Conservation (phyloP, 2,888 invertebrate genomes). For the Zhuqinia jingwanae region DNA sequence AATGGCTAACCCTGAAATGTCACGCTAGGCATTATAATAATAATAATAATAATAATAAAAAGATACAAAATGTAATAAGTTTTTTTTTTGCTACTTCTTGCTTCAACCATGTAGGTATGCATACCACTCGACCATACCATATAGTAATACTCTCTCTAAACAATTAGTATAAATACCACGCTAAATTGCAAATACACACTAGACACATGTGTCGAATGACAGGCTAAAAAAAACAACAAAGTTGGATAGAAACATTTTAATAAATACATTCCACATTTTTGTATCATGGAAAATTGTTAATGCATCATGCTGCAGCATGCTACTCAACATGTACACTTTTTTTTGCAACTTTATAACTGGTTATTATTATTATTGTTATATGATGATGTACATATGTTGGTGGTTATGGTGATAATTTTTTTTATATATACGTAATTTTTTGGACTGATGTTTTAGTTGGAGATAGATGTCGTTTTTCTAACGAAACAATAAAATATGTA, state of each 20-base stretch:
- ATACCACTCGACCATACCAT: too few relatives aligned
- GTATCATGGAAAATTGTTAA: not conserved
- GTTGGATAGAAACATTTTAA: not conserved
- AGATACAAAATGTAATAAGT: not conserved
- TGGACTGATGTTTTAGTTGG: not conserved
- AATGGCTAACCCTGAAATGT: conserved; percentile 57
- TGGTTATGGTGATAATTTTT: too few relatives aligned
- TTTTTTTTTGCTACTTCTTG: too few relatives aligned
- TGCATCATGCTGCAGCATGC: not conserved
- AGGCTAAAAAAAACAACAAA: conserved; percentile 20
- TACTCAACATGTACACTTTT: too few relatives aligned
- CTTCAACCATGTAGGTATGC: too few relatives aligned
- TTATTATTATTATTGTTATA: too few relatives aligned
- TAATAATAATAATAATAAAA: too few relatives aligned
- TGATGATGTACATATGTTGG: too few relatives aligned
- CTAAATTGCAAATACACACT: not conserved
- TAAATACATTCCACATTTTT: conserved; percentile 19
- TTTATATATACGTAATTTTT: too few relatives aligned
- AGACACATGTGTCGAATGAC: too few relatives aligned
- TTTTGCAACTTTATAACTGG: conserved; percentile 14
- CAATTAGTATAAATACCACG: not conserved
- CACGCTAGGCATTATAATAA: conserved; percentile 44
- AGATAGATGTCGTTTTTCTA: not conserved
- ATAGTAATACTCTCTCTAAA: too few relatives aligned
- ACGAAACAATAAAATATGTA: not conserved